These are phyloP conservation scores for Agrilus mali DNA, from an alignment of 2,888 invertebrate genomes.

Conservation along the genomic window DNA sequence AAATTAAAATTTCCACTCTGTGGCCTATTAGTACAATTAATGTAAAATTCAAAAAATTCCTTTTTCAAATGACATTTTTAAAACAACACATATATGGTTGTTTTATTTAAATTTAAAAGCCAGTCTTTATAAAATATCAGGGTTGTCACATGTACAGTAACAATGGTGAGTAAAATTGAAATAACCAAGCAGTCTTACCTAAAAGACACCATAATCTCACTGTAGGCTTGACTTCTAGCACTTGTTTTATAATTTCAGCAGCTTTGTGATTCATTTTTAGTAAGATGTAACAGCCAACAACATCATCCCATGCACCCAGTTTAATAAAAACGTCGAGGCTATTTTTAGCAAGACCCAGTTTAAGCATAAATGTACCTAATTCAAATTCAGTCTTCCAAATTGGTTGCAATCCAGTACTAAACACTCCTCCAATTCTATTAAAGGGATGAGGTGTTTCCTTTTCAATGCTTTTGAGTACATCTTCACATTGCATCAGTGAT, in stretches of 20 bases:
- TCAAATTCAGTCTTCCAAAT: slow-evolving; percentile 67
- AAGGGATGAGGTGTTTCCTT: slow-evolving; percentile 31
- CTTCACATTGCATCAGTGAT: slow-evolving; percentile 76
- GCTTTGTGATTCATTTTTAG: slow-evolving; percentile 82
- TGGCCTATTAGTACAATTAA: no score
- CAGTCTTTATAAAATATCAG: no score
- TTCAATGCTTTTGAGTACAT: slow-evolving; percentile 49
- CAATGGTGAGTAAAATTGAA: no score
- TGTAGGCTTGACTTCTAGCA: slow-evolving; percentile 64
- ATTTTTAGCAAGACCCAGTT: slow-evolving; percentile 70
- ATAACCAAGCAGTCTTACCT: slow-evolving; percentile 16
- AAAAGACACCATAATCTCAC: slow-evolving; percentile 81
- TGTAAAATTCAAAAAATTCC: no score
- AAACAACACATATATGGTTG: no score
- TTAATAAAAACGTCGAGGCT: slow-evolving; percentile 68
- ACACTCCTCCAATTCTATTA: slow-evolving; percentile 46
- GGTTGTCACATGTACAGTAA: no score
- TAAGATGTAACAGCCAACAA: slow-evolving; percentile 80
- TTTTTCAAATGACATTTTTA: no score
- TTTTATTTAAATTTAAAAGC: no score
- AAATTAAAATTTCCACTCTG: no score
- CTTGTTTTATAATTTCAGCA: slow-evolving; percentile 73
- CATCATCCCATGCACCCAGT: slow-evolving; percentile 82
- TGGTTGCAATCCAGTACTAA: slow-evolving; percentile 58
- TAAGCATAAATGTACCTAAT: slow-evolving; percentile 65